Evolutionary conservation across 2,797 vertebrate genomes (phyloP), one percentile per base, ranked within the genome.

Genomic region (Enteromius fasciolatus): DNA sequence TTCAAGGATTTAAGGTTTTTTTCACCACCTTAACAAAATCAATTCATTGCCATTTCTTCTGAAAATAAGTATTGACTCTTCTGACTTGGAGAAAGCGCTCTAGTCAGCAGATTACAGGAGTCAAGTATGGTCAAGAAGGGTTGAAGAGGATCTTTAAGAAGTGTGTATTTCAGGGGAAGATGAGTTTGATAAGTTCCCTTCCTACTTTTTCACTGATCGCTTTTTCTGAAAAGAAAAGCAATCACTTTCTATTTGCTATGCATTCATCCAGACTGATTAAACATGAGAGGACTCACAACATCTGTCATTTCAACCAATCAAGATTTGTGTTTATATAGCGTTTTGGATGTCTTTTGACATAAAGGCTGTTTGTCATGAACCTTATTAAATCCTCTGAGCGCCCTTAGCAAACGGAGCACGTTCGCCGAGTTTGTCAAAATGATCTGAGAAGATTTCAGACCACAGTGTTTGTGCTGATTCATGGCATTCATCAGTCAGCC

Each of bases 21-120:
- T 61, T 64, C 46, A 66, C 10, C 73, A 78, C 39, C 59, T 80
- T 74, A 84, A 88, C 77, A 70, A 86, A 87, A 89, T 86, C 86
- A 85, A 86, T 86, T 80, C 84, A 78, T 83, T 78, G 57, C 82
- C 70, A 81, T 83, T 85, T 80, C 83, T 82, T 61, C 80, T 57
- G 78, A 83, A 89, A 87, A 83, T 84, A 84, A 79, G 80, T 86
- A 89, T 86, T 23, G 84, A 88, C 81, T 83, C 75, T 20, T 57
- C 66, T 67, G 76, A 82, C 80, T 75, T 76, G 76, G 75, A 63
- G 81, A 82, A 81, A 83, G 70, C 9, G 18, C 80, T 86, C 81
- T 36, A 75, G 73, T 88, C 87, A 83, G 85, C 84, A 84, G 76
- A 78, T 83, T 64, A 76, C 54, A 76, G 57, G 54, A 76, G 63